phyloP scores from a whole-genome alignment of 2,888 invertebrate genomes.

The Polydrusus pterygomalis region DNA sequence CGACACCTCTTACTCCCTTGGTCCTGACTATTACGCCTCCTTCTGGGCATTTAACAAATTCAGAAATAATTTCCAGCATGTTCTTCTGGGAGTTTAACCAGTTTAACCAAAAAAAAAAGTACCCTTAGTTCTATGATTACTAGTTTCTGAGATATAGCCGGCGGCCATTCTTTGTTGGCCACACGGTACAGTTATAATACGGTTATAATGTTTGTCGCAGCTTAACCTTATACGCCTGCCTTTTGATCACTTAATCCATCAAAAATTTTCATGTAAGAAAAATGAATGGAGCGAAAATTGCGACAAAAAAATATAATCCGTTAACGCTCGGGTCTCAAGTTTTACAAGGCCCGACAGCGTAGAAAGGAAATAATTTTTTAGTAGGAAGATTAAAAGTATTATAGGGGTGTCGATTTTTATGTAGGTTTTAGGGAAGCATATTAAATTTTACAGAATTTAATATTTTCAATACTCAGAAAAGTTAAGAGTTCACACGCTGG shows the following conservation, averaged over 20 bases:
- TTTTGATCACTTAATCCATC: conserved; percentile 7
- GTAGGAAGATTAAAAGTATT: neutral
- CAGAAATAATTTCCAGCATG: too few species aligned
- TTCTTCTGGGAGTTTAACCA: too few species aligned
- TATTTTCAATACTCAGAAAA: too few species aligned
- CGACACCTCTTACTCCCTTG: too few species aligned
- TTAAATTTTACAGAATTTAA: neutral
- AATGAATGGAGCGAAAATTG: conserved; percentile 4
- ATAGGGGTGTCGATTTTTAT: conserved; percentile 17
- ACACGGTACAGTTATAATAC: neutral
- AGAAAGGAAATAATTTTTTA: conserved; percentile 12
- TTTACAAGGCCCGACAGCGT: neutral
- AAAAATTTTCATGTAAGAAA: conserved; percentile 21
- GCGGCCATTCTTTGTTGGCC: too few species aligned
- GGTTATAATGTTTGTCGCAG: neutral
- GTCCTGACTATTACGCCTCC: too few species aligned
- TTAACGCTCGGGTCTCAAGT: neutral
- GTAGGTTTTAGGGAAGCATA: neutral
- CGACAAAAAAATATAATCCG: conserved; percentile 17
- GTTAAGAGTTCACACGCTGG: too few species aligned
- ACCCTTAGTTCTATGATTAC: too few species aligned
- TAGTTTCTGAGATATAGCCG: too few species aligned
- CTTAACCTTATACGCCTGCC: neutral
- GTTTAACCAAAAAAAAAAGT: too few species aligned
- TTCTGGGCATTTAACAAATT: too few species aligned